Evolutionary conservation across 2,888 invertebrate species (phyloP).

Genomic region (Malacosoma neustria): DNA sequence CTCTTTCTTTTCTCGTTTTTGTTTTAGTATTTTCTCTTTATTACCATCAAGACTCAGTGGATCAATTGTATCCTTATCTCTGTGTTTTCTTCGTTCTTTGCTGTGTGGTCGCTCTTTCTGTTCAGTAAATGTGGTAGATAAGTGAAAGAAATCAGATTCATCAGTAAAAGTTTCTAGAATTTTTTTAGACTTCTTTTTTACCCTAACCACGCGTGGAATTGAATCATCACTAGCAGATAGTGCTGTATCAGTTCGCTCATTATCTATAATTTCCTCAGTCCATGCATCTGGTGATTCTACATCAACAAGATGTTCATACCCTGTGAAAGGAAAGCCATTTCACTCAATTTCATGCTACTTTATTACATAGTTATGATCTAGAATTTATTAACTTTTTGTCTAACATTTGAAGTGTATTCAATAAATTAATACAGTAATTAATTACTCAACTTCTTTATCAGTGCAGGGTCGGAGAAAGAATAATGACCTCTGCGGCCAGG

Average conservation of each 20-base stretch:
- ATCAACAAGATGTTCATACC: constrained; percentile 63
- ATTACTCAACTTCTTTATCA: too few relatives aligned
- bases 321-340: constrained; percentile 25
- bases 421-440: too few relatives aligned
- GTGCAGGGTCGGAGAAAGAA: too few relatives aligned
- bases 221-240: constrained; percentile 21
- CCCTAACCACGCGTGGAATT: constrained; percentile 13
- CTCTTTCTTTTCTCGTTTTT: constrained; percentile 19
- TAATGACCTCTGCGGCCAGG: too few relatives aligned
- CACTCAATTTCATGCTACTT: too few relatives aligned
- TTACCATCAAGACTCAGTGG: constrained; percentile 15
- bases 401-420: too few relatives aligned
- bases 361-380: too few relatives aligned
- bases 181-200: constrained; percentile 34
- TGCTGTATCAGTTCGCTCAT: constrained; percentile 1
- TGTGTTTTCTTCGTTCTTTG: constrained; percentile 44
- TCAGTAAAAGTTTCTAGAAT: constrained; percentile 21
- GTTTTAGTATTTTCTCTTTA: constrained; percentile 17
- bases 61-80: constrained; percentile 20
- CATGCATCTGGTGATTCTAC: constrained; percentile 37
- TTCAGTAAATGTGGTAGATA: constrained; percentile 30
- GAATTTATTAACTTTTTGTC: too few relatives aligned
- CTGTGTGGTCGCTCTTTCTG: constrained; percentile 46
- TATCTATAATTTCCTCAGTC: background rate
- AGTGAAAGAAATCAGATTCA: constrained; percentile 45